A percentile compares a stretch with the other conserved stretches of the same genome.
Conservation (phyloP, 2,888 invertebrate genomes). For the Macrophya annulata region DNA sequence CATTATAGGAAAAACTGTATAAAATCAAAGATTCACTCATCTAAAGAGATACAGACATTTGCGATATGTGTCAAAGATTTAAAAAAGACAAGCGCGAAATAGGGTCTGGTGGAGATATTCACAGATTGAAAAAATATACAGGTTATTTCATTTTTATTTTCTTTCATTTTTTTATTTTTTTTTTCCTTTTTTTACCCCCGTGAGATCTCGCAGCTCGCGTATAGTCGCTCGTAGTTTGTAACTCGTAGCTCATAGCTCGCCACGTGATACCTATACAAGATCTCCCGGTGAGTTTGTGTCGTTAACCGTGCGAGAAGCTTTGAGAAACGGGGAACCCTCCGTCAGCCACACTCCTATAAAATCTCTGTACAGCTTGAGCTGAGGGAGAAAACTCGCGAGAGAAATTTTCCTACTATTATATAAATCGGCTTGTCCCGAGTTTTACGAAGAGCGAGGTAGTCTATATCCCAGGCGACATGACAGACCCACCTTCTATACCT, state of each 20-base stretch:
- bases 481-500: slow-evolving; percentile 6
- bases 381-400: slow-evolving; percentile 17
- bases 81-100: slow-evolving; percentile 13
- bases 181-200: background rate
- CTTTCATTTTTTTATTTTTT: background rate
- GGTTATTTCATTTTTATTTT: background rate
- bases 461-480: slow-evolving; percentile 32
- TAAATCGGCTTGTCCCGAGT: slow-evolving; percentile 27
- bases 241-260: slow-evolving; percentile 45
- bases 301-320: slow-evolving; percentile 53
- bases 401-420: slow-evolving; percentile 47
- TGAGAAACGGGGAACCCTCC: slow-evolving; percentile 44
- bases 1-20: background rate
- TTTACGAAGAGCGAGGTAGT: background rate
- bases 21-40: background rate
- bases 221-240: slow-evolving; percentile 9
- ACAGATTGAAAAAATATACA: slow-evolving; percentile 24
- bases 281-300: slow-evolving; percentile 39
- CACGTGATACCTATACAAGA: slow-evolving; percentile 15
- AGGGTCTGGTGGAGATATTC: slow-evolving; percentile 9
- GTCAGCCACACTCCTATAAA: slow-evolving; percentile 49
- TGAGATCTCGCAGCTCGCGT: slow-evolving; percentile 24
- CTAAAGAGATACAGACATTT: background rate
- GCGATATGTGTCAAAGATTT: background rate
- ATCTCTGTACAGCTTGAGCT: slow-evolving; percentile 41